Percentiles rank a stretch among this genome's conserved stretches.
phyloP scores from a whole-genome alignment of 2,113 vertebrate genomes.

The Irena cyanogastra region DNA sequence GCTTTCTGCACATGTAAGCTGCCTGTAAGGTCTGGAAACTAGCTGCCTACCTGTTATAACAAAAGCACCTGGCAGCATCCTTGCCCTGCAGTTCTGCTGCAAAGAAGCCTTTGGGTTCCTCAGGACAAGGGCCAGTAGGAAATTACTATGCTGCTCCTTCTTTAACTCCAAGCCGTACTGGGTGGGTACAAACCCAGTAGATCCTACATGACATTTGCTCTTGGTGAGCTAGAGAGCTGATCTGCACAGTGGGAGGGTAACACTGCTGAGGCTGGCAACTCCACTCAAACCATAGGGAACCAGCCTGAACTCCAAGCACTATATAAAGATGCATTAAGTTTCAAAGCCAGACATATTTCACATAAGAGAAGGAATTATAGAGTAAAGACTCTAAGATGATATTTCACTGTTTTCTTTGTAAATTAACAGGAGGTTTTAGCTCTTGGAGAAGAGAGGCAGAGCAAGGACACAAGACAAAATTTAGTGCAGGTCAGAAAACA shows the following conservation, averaged over 20 bases:
- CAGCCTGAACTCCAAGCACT: not conserved
- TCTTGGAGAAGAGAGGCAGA: not conserved
- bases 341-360: not conserved
- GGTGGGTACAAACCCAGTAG: not conserved
- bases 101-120: not conserved
- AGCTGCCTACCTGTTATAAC: not conserved
- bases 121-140: not conserved
- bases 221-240: not conserved
- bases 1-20: not conserved
- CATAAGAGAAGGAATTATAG: not conserved
- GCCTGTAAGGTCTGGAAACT: not conserved
- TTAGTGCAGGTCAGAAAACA: not conserved
- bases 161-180: not conserved
- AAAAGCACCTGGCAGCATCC: not conserved
- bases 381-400: not conserved
- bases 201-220: not conserved
- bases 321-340: not conserved
- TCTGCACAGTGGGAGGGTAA: not conserved
- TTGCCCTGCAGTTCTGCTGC: not conserved
- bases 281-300: not conserved
- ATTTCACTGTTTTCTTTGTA: not conserved
- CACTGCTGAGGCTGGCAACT: not conserved
- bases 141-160: not conserved
- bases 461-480: not conserved
- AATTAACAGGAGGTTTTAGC: not conserved